Conservation (phyloP, 1,140 invertebrate genomes). For the Coenobita brevimanus region DNA sequence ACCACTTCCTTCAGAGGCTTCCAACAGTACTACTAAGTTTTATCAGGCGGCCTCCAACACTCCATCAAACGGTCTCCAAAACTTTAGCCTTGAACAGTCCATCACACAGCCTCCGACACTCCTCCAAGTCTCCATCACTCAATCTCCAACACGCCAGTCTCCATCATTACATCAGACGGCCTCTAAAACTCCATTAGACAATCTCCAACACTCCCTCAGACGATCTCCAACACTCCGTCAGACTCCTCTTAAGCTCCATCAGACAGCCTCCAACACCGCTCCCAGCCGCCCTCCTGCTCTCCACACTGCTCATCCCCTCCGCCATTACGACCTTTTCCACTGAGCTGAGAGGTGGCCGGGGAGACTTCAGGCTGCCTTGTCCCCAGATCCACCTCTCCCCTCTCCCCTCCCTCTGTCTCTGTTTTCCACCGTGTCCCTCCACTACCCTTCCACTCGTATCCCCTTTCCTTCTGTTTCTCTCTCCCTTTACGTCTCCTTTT, state of each 20-base stretch:
- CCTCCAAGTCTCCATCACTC: not conserved
- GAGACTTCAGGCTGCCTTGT: not conserved
- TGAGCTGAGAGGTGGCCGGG: not conserved
- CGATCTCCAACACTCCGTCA: no score
- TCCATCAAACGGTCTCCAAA: no score
- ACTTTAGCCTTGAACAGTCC: no score
- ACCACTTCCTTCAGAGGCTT: no score
- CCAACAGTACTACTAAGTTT: no score
- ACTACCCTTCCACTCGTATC: not conserved
- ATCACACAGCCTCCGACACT: no score
- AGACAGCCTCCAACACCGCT: no score
- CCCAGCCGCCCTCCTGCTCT: constrained; percentile 16
- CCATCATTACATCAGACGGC: constrained; percentile 6
- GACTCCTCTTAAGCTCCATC: no score
- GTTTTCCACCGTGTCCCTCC: not conserved
- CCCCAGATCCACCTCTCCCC: not conserved
- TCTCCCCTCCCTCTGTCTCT: not conserved
- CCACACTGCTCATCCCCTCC: not conserved
- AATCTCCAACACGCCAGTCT: not conserved
- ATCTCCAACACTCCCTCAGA: no score
- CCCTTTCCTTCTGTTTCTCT: not conserved
- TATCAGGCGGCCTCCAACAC: no score
- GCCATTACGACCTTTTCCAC: constrained; percentile 23
- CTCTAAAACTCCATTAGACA: not conserved
- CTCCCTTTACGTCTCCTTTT: constrained; percentile 5